A percentile compares a stretch with the other conserved stretches of the same genome.
These are phyloP conservation scores for Clarias magur DNA, from an alignment of 2,113 vertebrate genomes.

Conservation along the genomic window DNA sequence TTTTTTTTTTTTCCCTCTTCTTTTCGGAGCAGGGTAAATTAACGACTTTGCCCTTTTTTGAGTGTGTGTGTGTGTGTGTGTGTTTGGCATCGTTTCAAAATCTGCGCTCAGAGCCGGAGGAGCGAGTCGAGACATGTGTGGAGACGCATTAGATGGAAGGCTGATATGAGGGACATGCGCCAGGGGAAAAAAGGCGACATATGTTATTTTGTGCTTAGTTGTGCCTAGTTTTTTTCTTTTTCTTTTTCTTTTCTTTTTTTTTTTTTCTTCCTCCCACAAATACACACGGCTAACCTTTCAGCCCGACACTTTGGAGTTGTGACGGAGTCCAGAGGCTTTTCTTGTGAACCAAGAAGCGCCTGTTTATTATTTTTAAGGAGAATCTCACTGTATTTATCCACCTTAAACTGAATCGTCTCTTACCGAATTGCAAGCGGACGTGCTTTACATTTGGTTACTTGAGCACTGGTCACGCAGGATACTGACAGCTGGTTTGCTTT, in stretches of 20 bases:
- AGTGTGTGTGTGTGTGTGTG: no score
- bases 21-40: constrained; percentile 5
- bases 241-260: background rate
- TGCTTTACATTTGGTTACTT: no score
- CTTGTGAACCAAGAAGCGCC: background rate
- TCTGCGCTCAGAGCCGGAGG: constrained; percentile 7
- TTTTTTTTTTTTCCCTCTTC: background rate
- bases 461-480: no score
- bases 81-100: constrained; percentile 36
- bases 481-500: no score
- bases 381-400: background rate
- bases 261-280: background rate
- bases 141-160: constrained; percentile 20
- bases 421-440: no score
- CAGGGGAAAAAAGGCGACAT: constrained; percentile 40
- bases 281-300: background rate
- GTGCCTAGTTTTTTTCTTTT: constrained; percentile 1
- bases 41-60: constrained; percentile 27
- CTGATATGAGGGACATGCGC: constrained; percentile 31
- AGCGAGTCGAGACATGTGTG: constrained; percentile 24
- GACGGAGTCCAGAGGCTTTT: background rate
- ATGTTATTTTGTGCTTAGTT: constrained; percentile 46
- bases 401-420: no score
- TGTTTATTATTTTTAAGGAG: background rate
- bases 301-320: background rate